Evolutionary conservation across 2,888 invertebrate species (phyloP), one percentile per base, ranked within the genome.

Genomic region (Agriotes lineatus): DNA sequence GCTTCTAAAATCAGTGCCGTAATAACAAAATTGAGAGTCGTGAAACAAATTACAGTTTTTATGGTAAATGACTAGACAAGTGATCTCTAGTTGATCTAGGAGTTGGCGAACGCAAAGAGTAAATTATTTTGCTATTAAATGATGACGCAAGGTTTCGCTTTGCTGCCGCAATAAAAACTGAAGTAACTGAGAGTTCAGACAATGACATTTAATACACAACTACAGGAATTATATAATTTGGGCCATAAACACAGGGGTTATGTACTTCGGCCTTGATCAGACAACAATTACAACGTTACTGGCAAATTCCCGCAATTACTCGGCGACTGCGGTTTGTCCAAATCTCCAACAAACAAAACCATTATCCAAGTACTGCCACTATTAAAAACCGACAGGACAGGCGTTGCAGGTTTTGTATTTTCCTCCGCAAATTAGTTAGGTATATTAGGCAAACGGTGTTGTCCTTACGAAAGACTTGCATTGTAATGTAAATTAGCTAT

Each of bases 221-320:
- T 48, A 48, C 12, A 48, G 4, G 25, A 48, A 48, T 12, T 48
- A n/a, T 48, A n/a, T 22, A 48, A 42, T 42, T 42, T 42, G 5
- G 19, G 20, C 20, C 12, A 22, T 22, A 48, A 48, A 12, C 22
- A 48, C 6, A 48, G 10, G 12, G 10, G 12, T 22, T 22, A 22
- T n/a, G 20, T 48, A 22, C 25, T 20, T 22, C 25, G 25, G 25
- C 48, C 48, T 48, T 48, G 48, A 48, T 48, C 48, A 12, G n/a
- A 20, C 48, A 48, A 22, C 12, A 45, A 20, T 39, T 16, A 14
- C 16, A 16, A 18, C 16, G 42, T 18, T 14, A 18, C 25, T 7
- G 14, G 16, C 2, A 16, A 42, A 3, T 9, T 16, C 14, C 9
- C 16, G 2, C 42, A 18, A 42, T 42, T 42, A 42, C 16, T 5